Percentiles rank a stretch among this genome's conserved stretches.
Evolutionary conservation across 2,113 vertebrate genomes (phyloP).

Genomic region (Corvus hawaiiensis): DNA sequence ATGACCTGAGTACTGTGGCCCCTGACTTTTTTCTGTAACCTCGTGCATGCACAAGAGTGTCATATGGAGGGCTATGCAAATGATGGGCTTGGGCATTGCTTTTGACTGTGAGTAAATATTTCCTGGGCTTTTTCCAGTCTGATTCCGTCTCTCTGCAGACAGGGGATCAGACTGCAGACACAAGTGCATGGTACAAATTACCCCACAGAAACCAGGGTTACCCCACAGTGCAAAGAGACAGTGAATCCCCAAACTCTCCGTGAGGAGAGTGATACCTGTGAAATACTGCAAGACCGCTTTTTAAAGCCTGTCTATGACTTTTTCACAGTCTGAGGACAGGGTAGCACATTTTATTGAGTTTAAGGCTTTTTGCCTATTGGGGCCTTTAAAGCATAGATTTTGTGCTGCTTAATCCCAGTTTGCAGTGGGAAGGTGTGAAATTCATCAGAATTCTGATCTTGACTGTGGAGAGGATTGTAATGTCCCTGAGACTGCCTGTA

Average conservation of each 20-base stretch:
- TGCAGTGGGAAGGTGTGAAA: neutral
- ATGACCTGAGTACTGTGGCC: too few relatives aligned
- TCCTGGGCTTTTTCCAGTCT: neutral
- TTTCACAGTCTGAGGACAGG: neutral
- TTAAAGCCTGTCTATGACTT: neutral
- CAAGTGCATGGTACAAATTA: neutral
- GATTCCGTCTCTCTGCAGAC: neutral
- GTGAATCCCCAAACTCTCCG: neutral
- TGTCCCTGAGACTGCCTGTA: neutral
- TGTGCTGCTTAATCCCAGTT: neutral
- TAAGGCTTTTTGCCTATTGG: neutral
- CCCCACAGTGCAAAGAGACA: neutral
- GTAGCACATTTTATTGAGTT: neutral
- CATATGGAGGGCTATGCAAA: rapidly evolving
- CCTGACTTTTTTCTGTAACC: neutral
- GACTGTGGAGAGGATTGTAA: neutral
- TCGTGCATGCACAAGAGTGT: too few relatives aligned
- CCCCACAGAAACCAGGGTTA: neutral
- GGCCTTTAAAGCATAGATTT: neutral
- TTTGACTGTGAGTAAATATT: neutral
- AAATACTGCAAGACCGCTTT: neutral
- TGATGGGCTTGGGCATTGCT: neutral
- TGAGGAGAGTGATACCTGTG: neutral
- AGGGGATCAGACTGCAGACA: neutral
- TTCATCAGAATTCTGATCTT: neutral